Base-by-base conservation (phyloP, 2,888 invertebrate species). In the Yponomeuta plumbellus region DNA sequence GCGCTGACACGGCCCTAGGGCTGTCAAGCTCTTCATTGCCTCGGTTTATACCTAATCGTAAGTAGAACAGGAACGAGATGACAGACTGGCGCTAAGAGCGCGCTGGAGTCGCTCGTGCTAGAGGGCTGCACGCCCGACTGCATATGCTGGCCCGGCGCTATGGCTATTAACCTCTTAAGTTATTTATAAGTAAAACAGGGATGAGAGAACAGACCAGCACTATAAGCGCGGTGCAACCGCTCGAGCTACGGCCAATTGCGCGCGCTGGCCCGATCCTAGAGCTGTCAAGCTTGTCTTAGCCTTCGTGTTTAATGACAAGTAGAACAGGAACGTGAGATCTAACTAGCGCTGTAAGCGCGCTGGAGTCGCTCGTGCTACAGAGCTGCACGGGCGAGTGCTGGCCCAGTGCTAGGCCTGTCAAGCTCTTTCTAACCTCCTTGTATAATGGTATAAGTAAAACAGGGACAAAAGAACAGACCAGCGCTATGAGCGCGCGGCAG, bases 271-370 rank as follows among this genome's bases (percentile, higher is more conserved):
- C 6, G 92, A 93, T 61, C 92, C 93, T 3, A 85, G 93, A 21
- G 90, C 92, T 59, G 90, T 93, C 74, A 93, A 93, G 80, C 92
- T 93, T 74, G 93, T 86, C 77, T 89, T 93, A 69, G 92, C 93
- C 59, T 92, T 92, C 11, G 90, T 92, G 70, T 92, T 89, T 75
- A 92, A 92, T 83, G 92, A 93, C 92, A 73, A 79, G 82, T 66
- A 23, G 10, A 52, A n/a, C n/a, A n/a, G n/a, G n/a, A n/a, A n/a
- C n/a, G 6, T 8, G 11, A 39, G 11, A 39, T 39, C 5, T 5
- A 5, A 39, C 39, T 11, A 8, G 11, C 39, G 11, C 39, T 39
- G n/a, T n/a, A n/a, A n/a, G n/a, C n/a, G n/a, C n/a, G n/a, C n/a
- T n/a, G n/a, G n/a, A n/a, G n/a, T n/a, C 91, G n/a, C 74, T 81